Base-by-base conservation (phyloP, 2,113 vertebrate species). In the Gymnogyps californianus region DNA sequence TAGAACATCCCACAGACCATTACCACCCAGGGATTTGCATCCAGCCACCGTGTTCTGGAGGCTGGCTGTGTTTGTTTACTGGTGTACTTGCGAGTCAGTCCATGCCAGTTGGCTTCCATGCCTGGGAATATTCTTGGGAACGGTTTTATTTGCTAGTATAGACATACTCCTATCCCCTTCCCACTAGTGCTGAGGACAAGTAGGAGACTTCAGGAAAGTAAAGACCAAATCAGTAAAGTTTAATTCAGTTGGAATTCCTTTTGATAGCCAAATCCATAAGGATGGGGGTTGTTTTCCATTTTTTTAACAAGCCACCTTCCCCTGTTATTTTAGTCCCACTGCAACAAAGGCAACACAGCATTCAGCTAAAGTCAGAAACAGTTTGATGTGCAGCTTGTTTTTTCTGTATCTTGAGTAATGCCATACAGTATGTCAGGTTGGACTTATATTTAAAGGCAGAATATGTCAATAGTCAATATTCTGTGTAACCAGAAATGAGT, bases 21-120 rank as follows among this genome's bases (percentile, higher is more conserved):
- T 58, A 70, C 49, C 32, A 61, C 26, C 24, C 26, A 90, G 77
- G 44, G 58, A 93, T 95, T 96, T 96, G 94, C 89, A 95, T 83
- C 61, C 61, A 85, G 91, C 24, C 83, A 77, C 66, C 28, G 57
- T 55, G 5, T 8, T 81, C 89, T 84, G 93, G 69, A 93, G 61
- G 16, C 47, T 87, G 86, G 16, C 16, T 72, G 26, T 44, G 49
- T 83, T 78, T 94, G 70, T 82, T 91, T 89, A 69, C 42, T 38
- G 42, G 22, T 26, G 9, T 26, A 16, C 32, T 66, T 31, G 38
- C 2, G 17, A 94, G 80, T 38, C 64, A 81, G 69, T 14, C 70
- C 38, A 42, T 20, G 52, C 81, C 81, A 91, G 52, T 7, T 89
- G 83, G 77, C 95, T 82, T 57, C 82, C 6, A 3, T 29, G 66